Conservation (phyloP, 2,888 invertebrate genomes). For the Drosophila austrosaltans region DNA sequence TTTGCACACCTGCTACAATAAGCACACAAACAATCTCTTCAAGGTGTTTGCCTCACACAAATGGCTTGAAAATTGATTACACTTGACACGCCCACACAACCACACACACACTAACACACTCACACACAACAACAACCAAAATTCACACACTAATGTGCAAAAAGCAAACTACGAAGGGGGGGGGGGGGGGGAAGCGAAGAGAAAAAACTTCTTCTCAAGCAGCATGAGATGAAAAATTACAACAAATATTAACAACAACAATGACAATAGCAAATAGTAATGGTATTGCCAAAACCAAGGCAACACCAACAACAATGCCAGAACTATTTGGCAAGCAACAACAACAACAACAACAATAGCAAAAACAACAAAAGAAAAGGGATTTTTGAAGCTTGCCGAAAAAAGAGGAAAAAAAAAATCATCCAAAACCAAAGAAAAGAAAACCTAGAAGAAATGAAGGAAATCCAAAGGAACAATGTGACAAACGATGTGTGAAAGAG, state of each 20-base stretch:
- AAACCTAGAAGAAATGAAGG: constrained; percentile 49
- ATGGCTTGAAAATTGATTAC: constrained; percentile 70
- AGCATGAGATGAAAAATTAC: constrained; percentile 72
- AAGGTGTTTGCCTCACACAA: constrained; percentile 37
- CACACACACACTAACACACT: constrained; percentile 6
- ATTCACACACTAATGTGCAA: constrained; percentile 65
- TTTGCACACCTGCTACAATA: constrained; percentile 57
- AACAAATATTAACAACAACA: constrained; percentile 68
- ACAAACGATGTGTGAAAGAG: constrained; percentile 76
- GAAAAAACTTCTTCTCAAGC: constrained; percentile 23
- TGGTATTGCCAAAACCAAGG: constrained; percentile 63
- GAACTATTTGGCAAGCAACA: constrained; percentile 48
- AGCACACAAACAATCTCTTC: constrained; percentile 26
- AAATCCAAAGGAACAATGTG: constrained; percentile 71
- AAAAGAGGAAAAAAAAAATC: constrained; percentile 49
- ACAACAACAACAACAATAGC: constrained; percentile 23
- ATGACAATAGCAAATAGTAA: constrained; percentile 69
- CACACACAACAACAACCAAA: constrained; percentile 20
- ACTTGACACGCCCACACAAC: constrained; percentile 55
- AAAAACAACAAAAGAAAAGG: constrained; percentile 20
- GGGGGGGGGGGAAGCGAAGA: neutral
- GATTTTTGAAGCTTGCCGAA: constrained; percentile 36
- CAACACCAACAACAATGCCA: constrained; percentile 30
- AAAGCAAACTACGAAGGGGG: constrained; percentile 52
- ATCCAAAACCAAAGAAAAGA: constrained; percentile 46